A percentile compares a stretch with the other conserved stretches of the same genome.
These are phyloP conservation scores for Bradysia coprophila DNA, from an alignment of 1,140 invertebrate genomes.

Conservation along the genomic window DNA sequence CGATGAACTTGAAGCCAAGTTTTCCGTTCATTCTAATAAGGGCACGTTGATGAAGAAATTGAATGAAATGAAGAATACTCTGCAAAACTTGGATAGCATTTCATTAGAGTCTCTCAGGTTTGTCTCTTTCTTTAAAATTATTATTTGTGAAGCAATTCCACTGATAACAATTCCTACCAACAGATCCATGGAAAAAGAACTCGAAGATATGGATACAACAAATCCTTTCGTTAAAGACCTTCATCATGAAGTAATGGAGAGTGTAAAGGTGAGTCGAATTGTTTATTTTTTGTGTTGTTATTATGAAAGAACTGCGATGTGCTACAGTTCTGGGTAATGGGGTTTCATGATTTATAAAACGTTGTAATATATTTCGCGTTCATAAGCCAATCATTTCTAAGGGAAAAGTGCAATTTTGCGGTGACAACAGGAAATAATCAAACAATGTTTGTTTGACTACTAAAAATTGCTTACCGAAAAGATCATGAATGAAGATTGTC, in stretches of 20 bases:
- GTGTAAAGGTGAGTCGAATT: slow-evolving; percentile 23
- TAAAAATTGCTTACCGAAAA: too few relatives aligned
- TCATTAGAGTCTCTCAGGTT: slow-evolving; percentile 20
- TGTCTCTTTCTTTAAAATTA: not conserved
- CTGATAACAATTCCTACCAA: not conserved
- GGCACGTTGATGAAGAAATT: slow-evolving; percentile 19
- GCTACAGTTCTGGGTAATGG: too few relatives aligned
- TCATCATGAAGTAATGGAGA: slow-evolving; percentile 22
- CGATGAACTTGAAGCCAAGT: slow-evolving; percentile 15
- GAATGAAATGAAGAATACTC: slow-evolving; percentile 19
- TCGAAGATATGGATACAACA: slow-evolving; percentile 21
- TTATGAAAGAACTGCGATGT: too few relatives aligned
- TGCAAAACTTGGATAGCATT: slow-evolving; percentile 23
- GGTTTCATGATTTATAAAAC: too few relatives aligned
- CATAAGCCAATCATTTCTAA: too few relatives aligned
- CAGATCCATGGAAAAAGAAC: slow-evolving; percentile 21
- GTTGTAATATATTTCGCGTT: too few relatives aligned
- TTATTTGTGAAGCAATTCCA: not conserved
- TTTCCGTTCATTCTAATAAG: slow-evolving; percentile 19
- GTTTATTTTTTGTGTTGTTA: too few relatives aligned
- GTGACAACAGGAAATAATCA: too few relatives aligned
- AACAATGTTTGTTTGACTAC: too few relatives aligned
- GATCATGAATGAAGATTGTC: too few relatives aligned
- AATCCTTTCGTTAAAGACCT: slow-evolving; percentile 22
- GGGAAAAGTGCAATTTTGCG: too few relatives aligned